These are phyloP conservation scores for Saturnia pavonia DNA, from an alignment of 2,888 invertebrate species.

Conservation along the genomic window DNA sequence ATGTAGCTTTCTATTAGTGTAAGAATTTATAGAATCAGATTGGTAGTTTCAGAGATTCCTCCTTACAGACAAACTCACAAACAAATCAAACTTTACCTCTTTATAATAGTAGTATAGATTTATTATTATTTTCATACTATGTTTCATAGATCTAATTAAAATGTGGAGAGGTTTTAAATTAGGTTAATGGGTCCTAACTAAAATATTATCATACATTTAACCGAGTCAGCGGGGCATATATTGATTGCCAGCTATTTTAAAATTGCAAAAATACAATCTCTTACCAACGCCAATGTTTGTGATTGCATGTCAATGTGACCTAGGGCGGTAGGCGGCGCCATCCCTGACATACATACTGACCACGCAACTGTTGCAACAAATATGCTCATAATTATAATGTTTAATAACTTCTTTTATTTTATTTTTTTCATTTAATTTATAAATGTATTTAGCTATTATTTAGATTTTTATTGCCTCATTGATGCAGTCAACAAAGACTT, in stretches of 20 bases:
- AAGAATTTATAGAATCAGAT: too few relatives aligned
- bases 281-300: slow-evolving; percentile 18
- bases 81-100: too few relatives aligned
- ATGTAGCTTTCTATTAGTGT: too few relatives aligned
- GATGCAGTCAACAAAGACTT: too few relatives aligned
- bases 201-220: neutral
- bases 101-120: too few relatives aligned
- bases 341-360: slow-evolving; percentile 26
- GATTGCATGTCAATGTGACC: slow-evolving; percentile 24
- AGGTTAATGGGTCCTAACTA: neutral
- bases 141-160: neutral
- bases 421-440: neutral
- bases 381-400: slow-evolving; percentile 3
- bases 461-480: too few relatives aligned
- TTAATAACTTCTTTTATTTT: neutral
- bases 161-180: neutral
- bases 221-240: slow-evolving; percentile 24
- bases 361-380: neutral
- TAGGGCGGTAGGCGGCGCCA: slow-evolving; percentile 20
- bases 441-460: too few relatives aligned
- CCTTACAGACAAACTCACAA: too few relatives aligned
- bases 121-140: too few relatives aligned
- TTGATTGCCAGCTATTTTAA: slow-evolving; percentile 25
- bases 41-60: too few relatives aligned
- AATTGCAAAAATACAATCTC: slow-evolving; percentile 21